Evolutionary conservation across 2,888 invertebrate genomes (phyloP), one percentile per base, ranked within the genome.

Genomic region (Chloroclystis v-ata): DNA sequence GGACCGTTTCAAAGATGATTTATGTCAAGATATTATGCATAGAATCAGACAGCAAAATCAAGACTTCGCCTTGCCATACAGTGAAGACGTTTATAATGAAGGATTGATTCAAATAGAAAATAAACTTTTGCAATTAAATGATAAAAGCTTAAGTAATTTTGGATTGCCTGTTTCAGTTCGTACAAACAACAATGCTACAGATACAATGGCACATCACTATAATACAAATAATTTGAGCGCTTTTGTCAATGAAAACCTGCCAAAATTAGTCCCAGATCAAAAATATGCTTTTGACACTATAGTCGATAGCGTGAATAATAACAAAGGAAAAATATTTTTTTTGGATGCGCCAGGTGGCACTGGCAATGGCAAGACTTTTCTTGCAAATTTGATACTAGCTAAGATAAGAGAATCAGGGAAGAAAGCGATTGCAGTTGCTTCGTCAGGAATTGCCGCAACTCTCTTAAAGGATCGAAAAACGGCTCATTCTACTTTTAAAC

Each of bases 401-500:
- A 62, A 16, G 33, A 56, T 66, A 38, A 39, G 61, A 50, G 54
- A 56, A 46, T 13, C 24, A 56, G 49, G 49, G 47, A 55, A 59
- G 0, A 49, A 60, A 20, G 61, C 59, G 5, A 37, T 64, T 41
- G 60, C 63, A 40, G 51, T 67, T 35, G 63, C 63, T 42, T 65
- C 61, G 37, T 64, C 63, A 44, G 62, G 62, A 49, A 64, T 61
- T 38, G 61, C 61, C 9, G 60, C 58, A 10, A 62, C 59, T 41
- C 35, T 60, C 6, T 29, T 62, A 38, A 52, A 55, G 42, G 61
- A 56, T 10, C 56, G 62, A 5, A 53, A 52, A 46, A 67, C 61
- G 43, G 62, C 64, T 30, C 61, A 63, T 63, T 64, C 64, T 3
- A 57, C 60, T 29, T 59, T 67, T 5, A 65, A 69, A 59, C 59